phyloP scores from a whole-genome alignment of 2,888 invertebrate species.

The Torymus tubicola region DNA sequence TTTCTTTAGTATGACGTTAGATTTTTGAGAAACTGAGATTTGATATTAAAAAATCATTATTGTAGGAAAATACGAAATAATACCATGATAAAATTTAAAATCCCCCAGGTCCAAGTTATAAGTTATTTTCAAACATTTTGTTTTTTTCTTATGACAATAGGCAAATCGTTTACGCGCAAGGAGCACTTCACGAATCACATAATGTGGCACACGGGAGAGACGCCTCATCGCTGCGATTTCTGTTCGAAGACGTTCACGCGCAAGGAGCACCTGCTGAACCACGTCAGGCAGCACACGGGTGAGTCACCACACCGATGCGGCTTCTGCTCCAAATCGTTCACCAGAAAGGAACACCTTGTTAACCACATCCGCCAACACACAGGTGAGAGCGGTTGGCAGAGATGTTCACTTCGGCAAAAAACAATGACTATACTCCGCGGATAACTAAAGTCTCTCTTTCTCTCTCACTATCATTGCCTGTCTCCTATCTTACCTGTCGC shows the following conservation, averaged over 20 bases:
- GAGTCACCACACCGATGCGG: slow-evolving; percentile 92
- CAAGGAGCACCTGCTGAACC: slow-evolving; percentile 86
- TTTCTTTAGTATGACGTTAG: too few relatives aligned
- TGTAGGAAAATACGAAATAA: too few relatives aligned
- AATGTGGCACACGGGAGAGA: slow-evolving; percentile 91
- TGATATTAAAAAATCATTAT: too few relatives aligned
- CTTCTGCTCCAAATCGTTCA: slow-evolving; percentile 92
- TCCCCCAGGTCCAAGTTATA: too few relatives aligned
- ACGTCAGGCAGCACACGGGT: slow-evolving; percentile 87
- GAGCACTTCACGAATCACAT: slow-evolving; percentile 94
- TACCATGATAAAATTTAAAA: too few relatives aligned
- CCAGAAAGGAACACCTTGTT: slow-evolving; percentile 90
- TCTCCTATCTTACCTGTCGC: neutral
- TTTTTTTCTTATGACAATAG: slow-evolving; percentile 60
- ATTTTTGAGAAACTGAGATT: too few relatives aligned
- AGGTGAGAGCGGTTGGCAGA: slow-evolving; percentile 76
- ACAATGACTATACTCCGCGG: too few relatives aligned
- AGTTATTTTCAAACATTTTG: neutral
- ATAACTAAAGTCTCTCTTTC: neutral
- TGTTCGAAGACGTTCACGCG: slow-evolving; percentile 88
- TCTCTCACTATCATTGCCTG: slow-evolving; percentile 6
- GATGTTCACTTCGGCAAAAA: slow-evolving; percentile 68
- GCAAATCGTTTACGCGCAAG: slow-evolving; percentile 90
- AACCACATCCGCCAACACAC: slow-evolving; percentile 91
- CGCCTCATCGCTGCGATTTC: slow-evolving; percentile 87